Evolutionary conservation across 1,140 invertebrate genomes (phyloP).

Genomic region (Palaemon carinicauda): DNA sequence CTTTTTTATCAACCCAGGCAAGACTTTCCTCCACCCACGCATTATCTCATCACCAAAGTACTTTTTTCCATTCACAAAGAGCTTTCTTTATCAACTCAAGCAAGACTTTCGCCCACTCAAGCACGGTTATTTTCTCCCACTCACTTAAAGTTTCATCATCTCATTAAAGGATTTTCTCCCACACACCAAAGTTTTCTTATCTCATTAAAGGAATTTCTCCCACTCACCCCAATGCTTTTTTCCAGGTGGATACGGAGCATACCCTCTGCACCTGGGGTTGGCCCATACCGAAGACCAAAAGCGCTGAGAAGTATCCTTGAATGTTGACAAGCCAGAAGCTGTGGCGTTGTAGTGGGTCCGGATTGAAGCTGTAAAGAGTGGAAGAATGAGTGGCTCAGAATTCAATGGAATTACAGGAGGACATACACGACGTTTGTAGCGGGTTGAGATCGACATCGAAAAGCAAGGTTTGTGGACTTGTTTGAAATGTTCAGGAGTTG

Average conservation of each 20-base stretch:
- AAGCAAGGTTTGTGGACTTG: no score
- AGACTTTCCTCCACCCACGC: no score
- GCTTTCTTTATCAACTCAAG: no score
- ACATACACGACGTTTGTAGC: background rate
- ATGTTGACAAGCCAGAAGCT: slow-evolving; percentile 67
- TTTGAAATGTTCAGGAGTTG: no score
- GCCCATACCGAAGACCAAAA: slow-evolving; percentile 68
- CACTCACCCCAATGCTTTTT: slow-evolving; percentile 44
- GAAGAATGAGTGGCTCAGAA: background rate
- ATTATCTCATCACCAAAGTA: background rate
- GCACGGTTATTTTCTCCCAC: no score
- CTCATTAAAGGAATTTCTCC: background rate
- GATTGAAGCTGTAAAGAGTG: slow-evolving; percentile 63
- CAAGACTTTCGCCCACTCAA: no score
- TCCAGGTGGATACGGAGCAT: slow-evolving; percentile 58
- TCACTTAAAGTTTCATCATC: no score
- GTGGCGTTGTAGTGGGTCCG: slow-evolving; percentile 67
- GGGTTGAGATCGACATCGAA: no score
- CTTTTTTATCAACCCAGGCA: no score
- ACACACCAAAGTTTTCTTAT: background rate
- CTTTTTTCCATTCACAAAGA: background rate
- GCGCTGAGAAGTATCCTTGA: slow-evolving; percentile 68
- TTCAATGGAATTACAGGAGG: background rate
- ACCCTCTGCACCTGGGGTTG: slow-evolving; percentile 70
- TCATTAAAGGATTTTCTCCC: background rate